Evolutionary conservation across 2,888 invertebrate species (phyloP), one percentile per base, ranked within the genome.

Genomic region (Ferrisia virgata): DNA sequence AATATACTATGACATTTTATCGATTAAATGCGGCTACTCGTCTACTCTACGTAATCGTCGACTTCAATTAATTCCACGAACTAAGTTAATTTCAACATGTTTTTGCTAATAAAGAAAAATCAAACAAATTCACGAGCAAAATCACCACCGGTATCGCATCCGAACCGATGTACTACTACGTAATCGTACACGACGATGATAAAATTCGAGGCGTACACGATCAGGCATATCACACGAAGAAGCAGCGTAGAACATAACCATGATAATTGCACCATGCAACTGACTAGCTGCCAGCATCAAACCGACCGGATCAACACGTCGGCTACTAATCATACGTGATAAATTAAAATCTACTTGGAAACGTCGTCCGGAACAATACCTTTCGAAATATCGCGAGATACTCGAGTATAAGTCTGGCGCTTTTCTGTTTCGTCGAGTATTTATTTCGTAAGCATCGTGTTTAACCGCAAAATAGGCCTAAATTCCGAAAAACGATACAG

Each of bases 221-320:
- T 15, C 13, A 47, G 47, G 47, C 31, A 33, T 36, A 72, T 72
- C 72, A 33, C 31, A 47, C 47, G 47, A 47, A 47, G 47, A 47
- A 47, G 33, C 31, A 72, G 33, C 72, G 33, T 72, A 72, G 72
- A 72, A 72, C 72, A 72, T 72, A 33, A 72, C 72, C 8, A 72
- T 72, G 72, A 72, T 72, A 72, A 72, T 72, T 72, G 72, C 72
- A 72, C 33, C 72, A 33, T 72, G 72, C 72, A 18, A 72, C 72
- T 72, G 72, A 72, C 72, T 72, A n/a, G 72, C 6, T 72, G 72
- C 72, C 72, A 72, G 72, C 72, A 72, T 72, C 33, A 72, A 72
- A n/a, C 72, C 33, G 28, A 72, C 33, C 72, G 33, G n/a, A 72
- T 36, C 72, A 72, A 72, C 33, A 33, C 72, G 72, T 72, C 33